Conservation (phyloP, 2,888 invertebrate species). For the Brachyopa scutellaris region DNA sequence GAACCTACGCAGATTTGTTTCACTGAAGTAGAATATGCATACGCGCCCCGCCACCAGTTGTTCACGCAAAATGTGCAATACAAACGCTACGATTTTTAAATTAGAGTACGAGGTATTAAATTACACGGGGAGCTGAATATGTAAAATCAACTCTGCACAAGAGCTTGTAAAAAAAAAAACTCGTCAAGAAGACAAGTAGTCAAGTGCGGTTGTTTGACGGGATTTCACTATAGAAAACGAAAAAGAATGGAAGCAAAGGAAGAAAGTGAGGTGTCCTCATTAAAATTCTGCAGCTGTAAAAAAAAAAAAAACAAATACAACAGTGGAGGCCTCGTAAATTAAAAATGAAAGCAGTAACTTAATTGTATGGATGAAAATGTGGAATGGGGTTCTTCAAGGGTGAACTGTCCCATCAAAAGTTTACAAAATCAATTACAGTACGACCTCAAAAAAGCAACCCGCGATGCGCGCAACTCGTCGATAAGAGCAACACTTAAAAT, state of each 20-base stretch:
- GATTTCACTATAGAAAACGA: slow-evolving; percentile 1
- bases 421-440: no score
- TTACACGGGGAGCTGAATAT: slow-evolving; percentile 8
- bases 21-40: slow-evolving; percentile 5
- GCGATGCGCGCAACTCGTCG: no score
- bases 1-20: slow-evolving; percentile 1
- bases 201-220: slow-evolving; percentile 6
- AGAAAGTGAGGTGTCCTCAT: slow-evolving; percentile 37
- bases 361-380: not conserved
- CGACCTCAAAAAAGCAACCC: no score
- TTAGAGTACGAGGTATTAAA: slow-evolving; percentile 24
- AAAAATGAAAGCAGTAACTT: not conserved
- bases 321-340: not conserved
- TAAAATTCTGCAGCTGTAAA: not conserved
- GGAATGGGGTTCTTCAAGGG: no score
- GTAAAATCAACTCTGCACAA: slow-evolving; percentile 16
- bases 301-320: not conserved
- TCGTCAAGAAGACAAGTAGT: slow-evolving; percentile 8
- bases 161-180: not conserved
- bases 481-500: no score
- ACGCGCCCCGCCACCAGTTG: no score
- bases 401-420: no score
- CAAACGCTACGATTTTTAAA: slow-evolving; percentile 20
- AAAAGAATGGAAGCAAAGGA: not conserved
- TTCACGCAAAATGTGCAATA: slow-evolving; percentile 7